A percentile compares a stretch with the other conserved stretches of the same genome.
These are phyloP conservation scores for Microctenopoma lineatum DNA, from an alignment of 2,797 vertebrate genomes.

Conservation along the genomic window DNA sequence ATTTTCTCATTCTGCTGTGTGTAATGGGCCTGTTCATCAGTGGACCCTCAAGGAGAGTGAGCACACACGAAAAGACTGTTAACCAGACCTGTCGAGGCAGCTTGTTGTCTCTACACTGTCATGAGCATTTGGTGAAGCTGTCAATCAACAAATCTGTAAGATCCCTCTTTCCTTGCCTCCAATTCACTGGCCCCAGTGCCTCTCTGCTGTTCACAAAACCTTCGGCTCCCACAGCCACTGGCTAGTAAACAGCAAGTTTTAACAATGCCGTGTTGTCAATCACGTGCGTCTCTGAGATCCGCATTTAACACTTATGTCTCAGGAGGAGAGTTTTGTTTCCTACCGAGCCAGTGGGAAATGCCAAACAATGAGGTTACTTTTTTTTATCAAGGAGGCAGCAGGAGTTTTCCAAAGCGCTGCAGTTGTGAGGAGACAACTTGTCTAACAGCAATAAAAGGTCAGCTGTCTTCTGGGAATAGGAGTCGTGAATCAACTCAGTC, in stretches of 20 bases:
- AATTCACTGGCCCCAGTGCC: conserved; percentile 22
- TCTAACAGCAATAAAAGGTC: conserved; percentile 64
- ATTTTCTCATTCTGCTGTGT: conserved; percentile 8
- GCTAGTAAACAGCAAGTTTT: conserved; percentile 31
- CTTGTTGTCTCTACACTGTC: conserved; percentile 49
- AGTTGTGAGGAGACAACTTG: conserved; percentile 43
- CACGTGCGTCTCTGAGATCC: conserved; percentile 33
- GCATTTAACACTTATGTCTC: conserved; percentile 51
- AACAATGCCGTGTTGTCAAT: conserved; percentile 40
- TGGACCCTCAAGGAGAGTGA: conserved; percentile 15
- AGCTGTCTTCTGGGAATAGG: conserved; percentile 52
- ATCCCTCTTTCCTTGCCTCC: conserved; percentile 38
- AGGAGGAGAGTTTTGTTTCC: conserved; percentile 40
- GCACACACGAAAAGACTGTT: conserved; percentile 5
- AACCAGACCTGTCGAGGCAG: conserved; percentile 36
- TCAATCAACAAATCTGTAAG: conserved; percentile 54
- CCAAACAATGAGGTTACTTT: conserved; percentile 55
- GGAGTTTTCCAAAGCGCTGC: conserved; percentile 52
- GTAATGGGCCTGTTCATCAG: conserved; percentile 24
- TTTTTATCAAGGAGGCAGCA: conserved; percentile 55
- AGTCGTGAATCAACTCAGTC: conserved; percentile 37
- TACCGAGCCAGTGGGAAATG: conserved; percentile 35
- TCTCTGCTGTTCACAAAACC: conserved; percentile 23
- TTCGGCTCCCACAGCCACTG: conserved; percentile 12
- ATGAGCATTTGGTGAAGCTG: conserved; percentile 46